Base-by-base conservation (phyloP, 2,113 vertebrate genomes). In the Circaetus cinerascens region DNA sequence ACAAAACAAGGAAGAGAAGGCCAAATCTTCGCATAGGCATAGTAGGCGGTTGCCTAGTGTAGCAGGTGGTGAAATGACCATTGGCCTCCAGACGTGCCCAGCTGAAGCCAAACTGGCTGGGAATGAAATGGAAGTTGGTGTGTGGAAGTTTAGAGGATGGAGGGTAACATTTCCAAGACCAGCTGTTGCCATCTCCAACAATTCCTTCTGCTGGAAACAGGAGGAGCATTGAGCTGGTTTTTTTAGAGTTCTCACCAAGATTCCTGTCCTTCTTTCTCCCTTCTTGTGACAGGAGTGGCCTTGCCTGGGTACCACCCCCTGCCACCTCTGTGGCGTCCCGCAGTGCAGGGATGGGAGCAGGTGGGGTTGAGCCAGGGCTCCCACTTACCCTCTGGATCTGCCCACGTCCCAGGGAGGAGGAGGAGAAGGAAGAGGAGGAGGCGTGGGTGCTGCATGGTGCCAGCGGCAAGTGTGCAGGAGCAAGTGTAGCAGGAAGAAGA, bases 41-140 rank as follows among this genome's bases (percentile, higher is more conserved):
- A 51, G 23, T 27, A 84, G 29, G 50, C 2, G 0, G 27, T 29
- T 96, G 83, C 64, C 84, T 84, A n/a, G 10, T 55, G 29, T 11
- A 91, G 51, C 83, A 92, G 87, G 34, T 93, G 87, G 40, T 94
- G 64, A 72, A 93, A 72, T 48, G 56, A 74, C 40, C 82, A 57
- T 11, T 59, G 62, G 50, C 27, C 46, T 88, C 46, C 68, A 88
- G 56, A 89, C 21, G 8, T 59, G 29, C 8, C 34, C 71, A 84
- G n/a, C 14, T 64, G 29, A 74, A 93, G 48, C 43, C 62, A 93
- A 64, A 56, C 36, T 87, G 92, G 8, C 48, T 76, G 40, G 26
- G 62, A 93, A 30, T 79, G 36, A 93, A 87, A 60, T 34, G 25
- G 13, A 26, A 51, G 25, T 43, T 34, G 51, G 15, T 78, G 26